Percentiles rank a stretch among this genome's conserved stretches.
phyloP scores from a whole-genome alignment of 1,140 invertebrate genomes.

The Bombyx mandarina region DNA sequence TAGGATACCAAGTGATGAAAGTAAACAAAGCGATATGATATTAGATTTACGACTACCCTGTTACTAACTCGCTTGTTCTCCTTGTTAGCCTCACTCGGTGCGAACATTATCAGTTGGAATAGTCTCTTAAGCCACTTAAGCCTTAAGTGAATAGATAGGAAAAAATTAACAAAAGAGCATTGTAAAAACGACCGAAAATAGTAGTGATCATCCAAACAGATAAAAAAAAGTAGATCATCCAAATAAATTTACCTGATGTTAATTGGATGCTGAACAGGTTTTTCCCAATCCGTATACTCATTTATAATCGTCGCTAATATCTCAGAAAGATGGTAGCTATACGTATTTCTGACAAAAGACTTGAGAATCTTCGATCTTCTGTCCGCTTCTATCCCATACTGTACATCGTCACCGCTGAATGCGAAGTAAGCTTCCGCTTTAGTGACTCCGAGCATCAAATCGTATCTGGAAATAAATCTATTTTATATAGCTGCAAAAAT shows the following conservation, averaged over 20 bases:
- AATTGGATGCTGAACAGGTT: conserved; percentile 92
- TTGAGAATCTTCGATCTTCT: conserved; percentile 90
- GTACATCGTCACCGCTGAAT: conserved; percentile 91
- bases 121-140: too few species aligned
- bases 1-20: too few species aligned
- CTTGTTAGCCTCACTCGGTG: too few species aligned
- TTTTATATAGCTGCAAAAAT: too few species aligned
- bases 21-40: too few species aligned
- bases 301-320: conserved; percentile 92
- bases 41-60: too few species aligned
- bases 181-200: neutral
- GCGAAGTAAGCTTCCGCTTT: conserved; percentile 89
- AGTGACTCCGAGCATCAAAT: conserved; percentile 94
- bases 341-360: conserved; percentile 94
- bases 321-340: conserved; percentile 88
- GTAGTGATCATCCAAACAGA: neutral
- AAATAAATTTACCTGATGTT: conserved; percentile 78
- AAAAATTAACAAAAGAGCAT: too few species aligned
- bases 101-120: too few species aligned
- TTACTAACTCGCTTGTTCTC: too few species aligned
- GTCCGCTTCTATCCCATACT: conserved; percentile 92
- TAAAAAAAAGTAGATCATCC: neutral
- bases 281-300: conserved; percentile 98
- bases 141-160: too few species aligned
- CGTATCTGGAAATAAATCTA: conserved; percentile 74